Evolutionary conservation across 30 jellyfish, hydroid and myxozoan species (phyloP).

Genomic region (Nemopilema nomurai): DNA sequence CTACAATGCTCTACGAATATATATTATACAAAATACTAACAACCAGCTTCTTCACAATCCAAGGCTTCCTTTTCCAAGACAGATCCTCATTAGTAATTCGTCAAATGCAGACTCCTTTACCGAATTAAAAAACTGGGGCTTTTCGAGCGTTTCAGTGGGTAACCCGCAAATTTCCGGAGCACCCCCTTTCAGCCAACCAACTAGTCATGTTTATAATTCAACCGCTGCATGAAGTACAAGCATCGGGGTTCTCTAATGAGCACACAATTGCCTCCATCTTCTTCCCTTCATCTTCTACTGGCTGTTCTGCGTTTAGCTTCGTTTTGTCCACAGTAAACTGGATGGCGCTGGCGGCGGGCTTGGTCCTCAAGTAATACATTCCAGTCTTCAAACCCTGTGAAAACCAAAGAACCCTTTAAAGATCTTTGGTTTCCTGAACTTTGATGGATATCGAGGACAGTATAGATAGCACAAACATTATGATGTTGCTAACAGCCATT

Average conservation of each 20-base stretch:
- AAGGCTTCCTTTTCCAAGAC: neutral
- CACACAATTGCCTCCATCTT: conserved; percentile 83
- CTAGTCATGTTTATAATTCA: neutral
- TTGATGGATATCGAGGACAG: neutral
- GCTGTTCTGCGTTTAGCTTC: conserved; percentile 45
- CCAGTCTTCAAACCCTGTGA: conserved; percentile 98
- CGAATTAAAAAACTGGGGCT: neutral
- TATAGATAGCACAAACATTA: no score
- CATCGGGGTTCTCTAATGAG: conserved; percentile 87
- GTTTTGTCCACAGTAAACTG: conserved; percentile 96
- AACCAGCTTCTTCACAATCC: neutral
- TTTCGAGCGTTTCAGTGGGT: neutral
- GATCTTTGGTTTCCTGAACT: no score
- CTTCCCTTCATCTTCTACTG: conserved; percentile 8
- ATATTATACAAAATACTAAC: neutral
- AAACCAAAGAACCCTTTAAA: neutral
- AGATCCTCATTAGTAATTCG: no score
- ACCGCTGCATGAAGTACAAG: conserved; percentile 74
- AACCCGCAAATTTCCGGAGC: neutral
- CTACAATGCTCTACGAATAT: neutral
- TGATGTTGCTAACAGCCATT: no score
- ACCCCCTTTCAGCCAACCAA: neutral
- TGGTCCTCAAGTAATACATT: conserved; percentile 95
- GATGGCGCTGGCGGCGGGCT: conserved; percentile 98
- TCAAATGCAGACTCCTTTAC: no score